These are phyloP conservation scores for Microctenopoma stevenorrisi DNA, from an alignment of 2,797 vertebrate genomes.

Conservation along the genomic window DNA sequence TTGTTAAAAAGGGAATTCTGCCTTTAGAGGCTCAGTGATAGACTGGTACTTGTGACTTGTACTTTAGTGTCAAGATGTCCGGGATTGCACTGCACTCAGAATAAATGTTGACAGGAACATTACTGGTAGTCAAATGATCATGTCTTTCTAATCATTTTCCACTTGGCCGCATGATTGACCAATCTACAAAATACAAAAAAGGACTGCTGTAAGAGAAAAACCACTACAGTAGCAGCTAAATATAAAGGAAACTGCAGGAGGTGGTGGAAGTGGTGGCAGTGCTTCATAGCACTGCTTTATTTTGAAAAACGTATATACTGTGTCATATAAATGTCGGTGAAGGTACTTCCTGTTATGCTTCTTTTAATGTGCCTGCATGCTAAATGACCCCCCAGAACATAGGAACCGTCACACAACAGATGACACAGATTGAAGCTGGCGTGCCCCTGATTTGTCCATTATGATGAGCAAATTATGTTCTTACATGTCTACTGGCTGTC, in stretches of 20 bases:
- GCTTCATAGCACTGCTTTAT: conserved; percentile 31
- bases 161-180: conserved; percentile 26
- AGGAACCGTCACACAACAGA: conserved; percentile 60
- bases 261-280: conserved; percentile 33
- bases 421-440: conserved; percentile 77
- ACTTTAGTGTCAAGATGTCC: conserved; percentile 39
- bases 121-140: conserved; percentile 54
- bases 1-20: conserved; percentile 31
- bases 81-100: conserved; percentile 33
- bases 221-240: conserved; percentile 31
- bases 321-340: conserved; percentile 21
- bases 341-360: conserved; percentile 47
- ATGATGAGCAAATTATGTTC: conserved; percentile 78
- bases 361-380: conserved; percentile 51
- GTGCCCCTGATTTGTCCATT: conserved; percentile 78
- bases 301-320: conserved; percentile 27
- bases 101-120: conserved; percentile 65
- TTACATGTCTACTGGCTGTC: conserved; percentile 77
- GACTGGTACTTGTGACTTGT: conserved; percentile 11
- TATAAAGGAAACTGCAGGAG: conserved; percentile 42
- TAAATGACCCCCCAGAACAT: conserved; percentile 70
- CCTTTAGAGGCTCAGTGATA: conserved; percentile 50
- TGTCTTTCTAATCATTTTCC: conserved; percentile 40
- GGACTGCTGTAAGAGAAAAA: conserved; percentile 39
- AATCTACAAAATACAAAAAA: conserved; percentile 22